Base-by-base conservation (phyloP, 2,797 vertebrate species). In the Xiphorhynchus erythropygius region DNA sequence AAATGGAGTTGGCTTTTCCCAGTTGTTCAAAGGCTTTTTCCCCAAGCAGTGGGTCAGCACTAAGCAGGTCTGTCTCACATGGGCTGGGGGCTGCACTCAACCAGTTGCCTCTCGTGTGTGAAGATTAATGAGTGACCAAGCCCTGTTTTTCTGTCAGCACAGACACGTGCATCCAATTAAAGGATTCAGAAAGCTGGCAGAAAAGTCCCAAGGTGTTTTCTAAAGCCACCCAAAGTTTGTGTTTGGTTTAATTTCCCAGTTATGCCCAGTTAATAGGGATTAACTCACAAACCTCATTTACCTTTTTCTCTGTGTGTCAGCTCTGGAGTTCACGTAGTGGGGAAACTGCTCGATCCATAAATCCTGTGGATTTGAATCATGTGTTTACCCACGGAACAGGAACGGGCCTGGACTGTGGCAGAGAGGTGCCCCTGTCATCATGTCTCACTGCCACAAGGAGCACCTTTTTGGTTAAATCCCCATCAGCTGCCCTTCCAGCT, bases 231-330 rank as follows among this genome's bases (percentile, higher is more conserved):
- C 94, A 90, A 90, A 78, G 85, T 80, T 94, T 89, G 82, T 73
- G 84, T 91, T 94, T 89, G 77, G 69, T 95, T 96, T 93, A 28
- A 87, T 94, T 95, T 96, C 64, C 95, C 90, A 95, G 93, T 78
- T 96, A 94, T 94, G 86, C 88, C 81, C 95, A 76, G 93, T 96
- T 97, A 93, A 96, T 93, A 37, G 86, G 93, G 92, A 96, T 97
- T 97, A 97, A 87, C 32, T 87, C 11, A 42, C 68, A 96, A 96
- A 96, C 69, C 75, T 94, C 88, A 47, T 94, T 84, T 94, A 77
- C 33, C 41, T 95, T 91, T 69, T 74, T 80, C 64, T 88, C 0
- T 2, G 27, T 64, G 71, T 70, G 95, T 88, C 93, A 94, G 94
- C 74, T 91, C 76, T 55, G 63, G 89, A 67, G 92, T 44, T 67